Evolutionary conservation across 2,113 vertebrate genomes (phyloP), one percentile per base, ranked within the genome.

Genomic region (Ibidorhyncha struthersii): DNA sequence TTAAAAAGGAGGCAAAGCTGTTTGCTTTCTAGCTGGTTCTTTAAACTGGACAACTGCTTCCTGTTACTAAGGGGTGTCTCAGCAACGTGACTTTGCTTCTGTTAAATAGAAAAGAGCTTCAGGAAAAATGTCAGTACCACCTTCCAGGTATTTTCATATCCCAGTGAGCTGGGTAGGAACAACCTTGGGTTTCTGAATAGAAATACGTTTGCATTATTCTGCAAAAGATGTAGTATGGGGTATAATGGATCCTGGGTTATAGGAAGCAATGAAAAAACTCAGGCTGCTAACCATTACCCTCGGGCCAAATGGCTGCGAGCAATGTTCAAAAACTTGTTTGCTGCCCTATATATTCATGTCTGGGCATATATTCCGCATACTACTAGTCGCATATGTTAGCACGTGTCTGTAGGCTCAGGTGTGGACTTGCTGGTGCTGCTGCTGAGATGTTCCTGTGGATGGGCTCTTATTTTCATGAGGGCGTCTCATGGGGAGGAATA

Each of bases 1-100:
- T 97, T 97, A 96, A 98, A 99, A 98, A 94, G 91, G 97, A 98
- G 98, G 98, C 97, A 98, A 98, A 98, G 98, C 98, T 98, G 98
- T 99, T 99, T 99, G 98, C 98, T 98, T 98, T 98, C 97, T 98
- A 98, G 98, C 98, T 98, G 98, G 97, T 97, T 98, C 97, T 97
- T 98, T 97, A 98, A 97, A 95, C 96, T 15, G 87, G 97, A 97
- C 97, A 97, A 97, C 97, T 96, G 97, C 96, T 97, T 98, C 97
- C 96, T 97, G 95, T 97, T 97, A 97, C 97, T 97, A 95, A 96
- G 93, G 59, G 90, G 96, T 97, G 91, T 97, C 95, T 94, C 91
- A 36, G 96, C 92, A 97, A 97, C 52, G 70, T 95, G 93, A 93
- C 90, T 96, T 66, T 89, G 81, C 85, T 96, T 96, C 93, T 96